Evolutionary conservation across 2,888 invertebrate genomes (phyloP).

Genomic region (Thumatha senex): DNA sequence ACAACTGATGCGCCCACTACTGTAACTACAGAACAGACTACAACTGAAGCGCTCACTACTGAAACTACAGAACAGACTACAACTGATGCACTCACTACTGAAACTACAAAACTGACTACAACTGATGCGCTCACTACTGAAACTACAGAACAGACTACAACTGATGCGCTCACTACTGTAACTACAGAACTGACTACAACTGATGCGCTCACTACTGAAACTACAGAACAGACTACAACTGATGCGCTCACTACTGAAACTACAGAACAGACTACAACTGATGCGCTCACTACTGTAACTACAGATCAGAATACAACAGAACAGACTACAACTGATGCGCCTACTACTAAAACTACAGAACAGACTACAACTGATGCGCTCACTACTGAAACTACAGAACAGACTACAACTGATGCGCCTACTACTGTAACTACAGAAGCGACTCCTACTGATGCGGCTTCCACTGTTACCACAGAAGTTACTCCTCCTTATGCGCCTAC

Average conservation of each 20-base stretch:
- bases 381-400: neutral
- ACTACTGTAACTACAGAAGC: neutral
- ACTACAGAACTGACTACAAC: neutral
- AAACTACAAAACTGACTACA: neutral
- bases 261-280: neutral
- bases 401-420: neutral
- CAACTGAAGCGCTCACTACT: neutral
- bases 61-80: neutral
- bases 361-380: neutral
- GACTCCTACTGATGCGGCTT: neutral
- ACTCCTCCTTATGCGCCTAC: neutral
- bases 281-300: neutral
- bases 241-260: neutral
- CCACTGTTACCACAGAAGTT: neutral
- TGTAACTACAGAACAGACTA: neutral
- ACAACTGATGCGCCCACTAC: neutral
- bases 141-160: neutral
- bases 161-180: neutral
- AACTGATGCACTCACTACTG: neutral
- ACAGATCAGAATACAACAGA: neutral
- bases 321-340: neutral
- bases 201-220: neutral
- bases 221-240: neutral
- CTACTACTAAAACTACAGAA: neutral
- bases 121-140: neutral